A percentile compares a stretch with the other conserved stretches of the same genome.
Evolutionary conservation across 2,113 vertebrate species (phyloP).

Genomic region (Hippolais icterina): DNA sequence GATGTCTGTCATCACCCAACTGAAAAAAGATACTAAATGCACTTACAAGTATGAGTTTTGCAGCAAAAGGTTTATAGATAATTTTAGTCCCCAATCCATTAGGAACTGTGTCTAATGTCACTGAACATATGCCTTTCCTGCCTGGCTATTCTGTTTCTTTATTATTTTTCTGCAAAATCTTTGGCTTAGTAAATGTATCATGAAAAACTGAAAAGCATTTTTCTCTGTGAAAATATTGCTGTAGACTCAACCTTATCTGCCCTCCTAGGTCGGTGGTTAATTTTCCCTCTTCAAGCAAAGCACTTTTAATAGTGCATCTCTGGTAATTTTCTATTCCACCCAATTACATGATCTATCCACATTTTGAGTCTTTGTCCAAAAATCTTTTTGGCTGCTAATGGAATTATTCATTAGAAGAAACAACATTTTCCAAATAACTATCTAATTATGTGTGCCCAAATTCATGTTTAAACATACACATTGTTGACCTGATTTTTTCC

Average conservation of each 20-base stretch:
- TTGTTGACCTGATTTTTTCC: neutral
- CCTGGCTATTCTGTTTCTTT: neutral
- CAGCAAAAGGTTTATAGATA: neutral
- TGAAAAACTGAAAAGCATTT: neutral
- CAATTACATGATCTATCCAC: neutral
- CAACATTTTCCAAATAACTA: neutral
- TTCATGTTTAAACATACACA: neutral
- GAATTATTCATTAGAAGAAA: neutral
- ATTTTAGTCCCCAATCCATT: neutral
- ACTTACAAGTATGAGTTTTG: neutral
- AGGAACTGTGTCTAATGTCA: neutral
- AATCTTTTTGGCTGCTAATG: neutral
- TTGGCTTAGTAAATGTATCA: neutral
- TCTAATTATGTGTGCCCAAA: neutral
- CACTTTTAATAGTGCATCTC: neutral
- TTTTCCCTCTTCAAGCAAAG: neutral
- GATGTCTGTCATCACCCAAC: neutral
- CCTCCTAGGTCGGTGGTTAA: neutral
- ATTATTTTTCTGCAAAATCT: neutral
- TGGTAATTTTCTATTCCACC: neutral
- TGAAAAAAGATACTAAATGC: neutral
- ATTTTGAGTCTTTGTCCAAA: neutral
- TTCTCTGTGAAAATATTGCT: neutral
- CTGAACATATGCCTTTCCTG: neutral
- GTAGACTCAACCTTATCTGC: neutral